Evolutionary conservation across 2,888 invertebrate genomes (phyloP), one percentile per base, ranked within the genome.

Genomic region (Chaitophorus viminalis): DNA sequence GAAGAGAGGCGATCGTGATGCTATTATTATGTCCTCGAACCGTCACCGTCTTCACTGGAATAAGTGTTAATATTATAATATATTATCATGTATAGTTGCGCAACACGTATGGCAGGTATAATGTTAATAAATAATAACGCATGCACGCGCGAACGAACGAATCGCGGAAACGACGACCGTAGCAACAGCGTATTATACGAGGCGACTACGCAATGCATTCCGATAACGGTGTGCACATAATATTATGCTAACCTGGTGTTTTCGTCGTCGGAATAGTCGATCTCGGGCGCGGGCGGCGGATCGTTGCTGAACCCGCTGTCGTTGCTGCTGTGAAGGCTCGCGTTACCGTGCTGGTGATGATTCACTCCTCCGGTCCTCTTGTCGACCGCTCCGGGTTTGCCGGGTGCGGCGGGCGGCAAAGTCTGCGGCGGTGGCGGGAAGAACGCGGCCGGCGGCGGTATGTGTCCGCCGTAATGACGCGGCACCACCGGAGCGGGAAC

Each of bases 241-340:
- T 6, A 3, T 91, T 92, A 14, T 14, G 14, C 46, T 46, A 14
- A 94, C 94, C 94, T 94, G 91, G 94, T 93, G 88, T 94, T 95
- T 91, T 97, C 97, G 92, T 97, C 97, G 91, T 97, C 97, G 83
- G 96, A 97, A 92, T 97, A 97, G 92, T 97, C 97, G 89, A 96
- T 94, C 92, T 97, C 97, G 36, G 97, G 97, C 46, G 95, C 95
- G 6, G 97, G 96, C 54, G 94, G 94, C 18, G 95, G 95, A 91
- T 97, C 97, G 91, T 97, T 97, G 91, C 97, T 96, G 92, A 97
- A 97, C 29, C 97, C 97, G 90, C 96, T 97, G 92, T 97, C 97
- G 92, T 97, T 97, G 91, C 96, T 96, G 92, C 96, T 96, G 92
- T 97, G 97, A 90, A 97, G 93, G 72, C 96, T 96, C 88, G 92